These are phyloP conservation scores for Artibeus lituratus DNA, from an alignment of 2,797 vertebrate species.

Conservation along the genomic window DNA sequence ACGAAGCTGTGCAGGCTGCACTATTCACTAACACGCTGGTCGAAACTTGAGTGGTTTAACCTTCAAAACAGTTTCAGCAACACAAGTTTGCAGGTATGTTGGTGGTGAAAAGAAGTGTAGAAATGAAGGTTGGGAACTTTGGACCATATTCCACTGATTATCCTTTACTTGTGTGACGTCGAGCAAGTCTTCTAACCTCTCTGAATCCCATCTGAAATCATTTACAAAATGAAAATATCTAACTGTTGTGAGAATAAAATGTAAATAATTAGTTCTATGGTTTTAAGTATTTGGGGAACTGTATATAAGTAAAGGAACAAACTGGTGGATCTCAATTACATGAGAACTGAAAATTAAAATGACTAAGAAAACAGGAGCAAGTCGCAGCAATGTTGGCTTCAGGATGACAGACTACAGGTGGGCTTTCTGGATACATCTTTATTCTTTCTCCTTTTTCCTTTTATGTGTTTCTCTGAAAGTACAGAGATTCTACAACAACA, in stretches of 20 bases:
- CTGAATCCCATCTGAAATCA: not conserved
- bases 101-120: not conserved
- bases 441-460: not conserved
- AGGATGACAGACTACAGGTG: not conserved
- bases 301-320: not conserved
- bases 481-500: not conserved
- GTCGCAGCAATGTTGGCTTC: not conserved
- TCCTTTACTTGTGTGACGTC: not conserved
- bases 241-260: not conserved
- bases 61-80: not conserved
- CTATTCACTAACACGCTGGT: not conserved
- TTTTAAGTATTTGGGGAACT: not conserved
- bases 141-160: not conserved
- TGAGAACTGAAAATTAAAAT: conserved; percentile 17
- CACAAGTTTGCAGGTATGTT: not conserved
- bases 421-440: not conserved
- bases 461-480: not conserved
- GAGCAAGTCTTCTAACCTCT: not conserved
- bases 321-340: not conserved
- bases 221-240: not conserved
- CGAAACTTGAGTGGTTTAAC: not conserved
- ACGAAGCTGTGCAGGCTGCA: not conserved
- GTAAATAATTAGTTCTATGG: not conserved
- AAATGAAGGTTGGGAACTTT: not conserved
- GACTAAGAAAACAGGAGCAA: not conserved